Percentiles rank a stretch among this genome's conserved stretches.
Conservation (phyloP, 2,113 vertebrate species). For the Plectropomus leopardus region DNA sequence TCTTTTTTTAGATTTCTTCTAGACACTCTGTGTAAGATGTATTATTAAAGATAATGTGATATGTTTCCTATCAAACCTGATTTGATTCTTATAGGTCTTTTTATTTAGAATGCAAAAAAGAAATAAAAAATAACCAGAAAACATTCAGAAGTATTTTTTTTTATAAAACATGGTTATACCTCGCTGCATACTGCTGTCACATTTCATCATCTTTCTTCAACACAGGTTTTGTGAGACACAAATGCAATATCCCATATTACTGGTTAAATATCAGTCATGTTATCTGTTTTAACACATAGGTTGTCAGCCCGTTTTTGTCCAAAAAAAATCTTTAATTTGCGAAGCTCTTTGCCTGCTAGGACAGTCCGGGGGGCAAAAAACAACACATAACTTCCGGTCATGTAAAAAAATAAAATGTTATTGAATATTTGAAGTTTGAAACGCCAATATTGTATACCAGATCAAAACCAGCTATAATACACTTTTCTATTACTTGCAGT, state of each 20-base stretch:
- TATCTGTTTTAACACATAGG: no score
- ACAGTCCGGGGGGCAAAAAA: neutral
- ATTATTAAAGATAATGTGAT: no score
- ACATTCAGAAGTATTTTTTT: neutral
- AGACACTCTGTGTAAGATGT: no score
- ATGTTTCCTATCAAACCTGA: neutral
- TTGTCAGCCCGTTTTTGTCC: no score
- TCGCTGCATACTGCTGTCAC: neutral
- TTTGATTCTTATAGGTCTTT: neutral
- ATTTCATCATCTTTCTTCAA: neutral
- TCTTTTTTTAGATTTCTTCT: no score
- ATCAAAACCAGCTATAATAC: neutral
- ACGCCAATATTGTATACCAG: neutral
- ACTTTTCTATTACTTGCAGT: no score
- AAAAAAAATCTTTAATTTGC: no score
- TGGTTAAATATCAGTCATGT: neutral
- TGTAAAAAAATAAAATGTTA: neutral
- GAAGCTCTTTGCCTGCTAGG: neutral
- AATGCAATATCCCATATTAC: neutral
- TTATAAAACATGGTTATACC: neutral
- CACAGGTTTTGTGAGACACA: neutral
- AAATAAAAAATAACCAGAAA: neutral
- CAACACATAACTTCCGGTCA: conserved; percentile 3
- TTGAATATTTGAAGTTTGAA: neutral
- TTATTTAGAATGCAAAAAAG: neutral